Base-by-base conservation (phyloP, 2,797 vertebrate genomes). In the Stomatorhinus walkeri region DNA sequence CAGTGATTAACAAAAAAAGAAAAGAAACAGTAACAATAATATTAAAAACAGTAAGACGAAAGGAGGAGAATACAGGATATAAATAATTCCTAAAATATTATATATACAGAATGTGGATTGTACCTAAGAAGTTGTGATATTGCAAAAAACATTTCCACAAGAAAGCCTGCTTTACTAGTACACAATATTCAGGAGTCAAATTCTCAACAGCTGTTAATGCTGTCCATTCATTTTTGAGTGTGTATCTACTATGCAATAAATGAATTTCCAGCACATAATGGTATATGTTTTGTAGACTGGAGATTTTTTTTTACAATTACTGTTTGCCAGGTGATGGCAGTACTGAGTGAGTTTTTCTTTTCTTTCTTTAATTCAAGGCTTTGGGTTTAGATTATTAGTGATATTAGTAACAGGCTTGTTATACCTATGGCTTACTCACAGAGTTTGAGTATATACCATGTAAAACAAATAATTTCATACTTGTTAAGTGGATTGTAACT, bases 301-400 rank as follows among this genome's bases (percentile, higher is more conserved):
- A 43, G 36, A 24, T 79, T 46, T 81, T 43, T 79, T 76, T 76
- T 76, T 76, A 72, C 32, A 81, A 46, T 46, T 46, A 8, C 16
- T 28, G 46, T 32, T 85, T 85, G 22, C 51, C 84, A 52, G 46
- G 48, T 85, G 84, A 54, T 85, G 84, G 84, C 84, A 85, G 84
- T 85, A 52, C 22, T 85, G 84, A 51, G 84, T 85, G 19, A 85
- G 46, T 85, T 85, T 51, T 51, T 83, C 9, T 81, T 46, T 81
- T n/a, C 32, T 7, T 81, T 81, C 16, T 46, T 43, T 46, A 46
- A 81, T 46, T 46, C 36, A 85, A 52, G 84, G 22, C 48, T 16
- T 85, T 46, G 49, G 22, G 22, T 52, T 85, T 51, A 85, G 54
- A 51, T 24, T 24, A 54, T 24, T 52, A 28, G 28, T 85, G n/a